Evolutionary conservation across 2,797 vertebrate genomes (phyloP), one percentile per base, ranked within the genome.

Genomic region (Salarias fasciatus): DNA sequence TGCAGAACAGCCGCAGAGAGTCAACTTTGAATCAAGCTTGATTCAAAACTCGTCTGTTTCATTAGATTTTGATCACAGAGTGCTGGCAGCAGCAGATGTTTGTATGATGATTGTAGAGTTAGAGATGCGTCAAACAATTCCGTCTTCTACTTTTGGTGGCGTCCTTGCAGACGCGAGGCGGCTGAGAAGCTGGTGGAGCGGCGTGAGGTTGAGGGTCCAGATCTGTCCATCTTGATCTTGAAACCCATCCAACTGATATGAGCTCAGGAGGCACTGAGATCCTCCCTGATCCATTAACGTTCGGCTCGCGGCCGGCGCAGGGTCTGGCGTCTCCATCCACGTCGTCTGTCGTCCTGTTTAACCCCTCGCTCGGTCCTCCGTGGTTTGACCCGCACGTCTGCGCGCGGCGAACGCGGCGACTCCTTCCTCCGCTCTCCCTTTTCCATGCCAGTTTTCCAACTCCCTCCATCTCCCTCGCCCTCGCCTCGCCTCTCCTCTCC

Each of bases 401-500:
- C 53, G 45, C 50, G 15, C 49, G 31, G 42, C 73, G 7, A 85
- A 72, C 61, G 36, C 48, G n/a, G 14, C 7, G 0, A 50, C 63
- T 61, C 36, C 13, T 62, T 80, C 70, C 69, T 59, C 58, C 53
- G 29, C 67, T 75, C 72, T 65, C 59, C 43, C 59, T 79, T 53
- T 54, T 35, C 49, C 59, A 46, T 84, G 68, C 75, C 72, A 63
- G 69, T 76, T 78, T 86, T 83, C 78, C 76, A 63, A 79, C 80
- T 68, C 72, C 59, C 57, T 75, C 60, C 77, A 71, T 81, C 67
- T 85, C 64, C 57, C 56, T 80, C 67, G 44, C 69, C 78, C 66
- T 86, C 72, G 76, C 78, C 66, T 86, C 72, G 76, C 80, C 83
- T 83, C 83, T 80, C 62, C 83, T 86, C 85, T 83, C 67, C 68